These are phyloP conservation scores for Pseudonaja textilis DNA, from an alignment of 2,113 vertebrate genomes.

Conservation along the genomic window DNA sequence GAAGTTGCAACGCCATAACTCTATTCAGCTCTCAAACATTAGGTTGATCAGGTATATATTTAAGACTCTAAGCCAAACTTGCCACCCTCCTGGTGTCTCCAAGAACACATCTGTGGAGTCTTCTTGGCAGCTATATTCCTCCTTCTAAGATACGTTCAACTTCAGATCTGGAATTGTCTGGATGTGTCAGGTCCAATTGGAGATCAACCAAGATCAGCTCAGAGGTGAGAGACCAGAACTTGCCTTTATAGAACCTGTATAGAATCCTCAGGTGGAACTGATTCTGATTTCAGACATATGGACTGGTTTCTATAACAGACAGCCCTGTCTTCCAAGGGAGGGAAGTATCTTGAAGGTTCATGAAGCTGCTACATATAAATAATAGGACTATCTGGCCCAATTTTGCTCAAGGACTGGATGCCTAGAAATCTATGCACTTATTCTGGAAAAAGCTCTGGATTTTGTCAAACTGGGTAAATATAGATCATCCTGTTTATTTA, in stretches of 20 bases:
- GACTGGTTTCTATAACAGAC: not conserved
- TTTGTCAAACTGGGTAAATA: not conserved
- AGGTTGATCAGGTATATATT: not conserved
- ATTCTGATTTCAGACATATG: not conserved
- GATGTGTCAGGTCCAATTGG: not conserved
- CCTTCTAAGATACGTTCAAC: not conserved
- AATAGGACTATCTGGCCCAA: not conserved
- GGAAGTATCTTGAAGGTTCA: not conserved
- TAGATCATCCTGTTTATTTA: not conserved
- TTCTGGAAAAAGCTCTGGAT: not conserved
- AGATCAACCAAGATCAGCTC: not conserved
- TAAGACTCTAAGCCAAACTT: not conserved
- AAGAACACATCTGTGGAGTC: not conserved
- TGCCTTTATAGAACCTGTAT: not conserved
- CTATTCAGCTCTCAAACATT: not conserved
- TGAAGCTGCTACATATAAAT: not conserved
- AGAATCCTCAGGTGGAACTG: not conserved
- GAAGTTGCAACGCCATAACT: not conserved
- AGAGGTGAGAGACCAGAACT: not conserved
- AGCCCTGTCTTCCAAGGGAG: not conserved
- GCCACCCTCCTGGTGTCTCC: not conserved
- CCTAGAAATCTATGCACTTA: not conserved
- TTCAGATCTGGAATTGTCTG: not conserved
- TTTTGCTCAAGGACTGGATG: not conserved
- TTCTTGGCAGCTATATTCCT: not conserved